Evolutionary conservation across 1,140 invertebrate species (phyloP).

Genomic region (Gonioctena quinquepunctata): DNA sequence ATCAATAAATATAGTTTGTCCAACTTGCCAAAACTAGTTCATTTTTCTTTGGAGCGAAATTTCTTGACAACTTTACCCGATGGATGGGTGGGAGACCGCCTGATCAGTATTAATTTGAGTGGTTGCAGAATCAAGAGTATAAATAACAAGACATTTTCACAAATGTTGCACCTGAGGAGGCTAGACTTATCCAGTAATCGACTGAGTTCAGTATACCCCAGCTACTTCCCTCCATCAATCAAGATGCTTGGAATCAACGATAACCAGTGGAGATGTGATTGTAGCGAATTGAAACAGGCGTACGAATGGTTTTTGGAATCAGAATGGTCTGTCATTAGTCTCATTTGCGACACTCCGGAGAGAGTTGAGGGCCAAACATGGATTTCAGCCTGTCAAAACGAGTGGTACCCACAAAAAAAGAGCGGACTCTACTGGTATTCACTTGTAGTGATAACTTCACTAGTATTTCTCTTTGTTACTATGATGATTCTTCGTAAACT

Average conservation of each 20-base stretch:
- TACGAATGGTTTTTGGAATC: constrained; percentile 63
- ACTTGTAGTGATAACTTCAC: constrained; percentile 60
- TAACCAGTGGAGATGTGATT: constrained; percentile 77
- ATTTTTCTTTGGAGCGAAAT: constrained; percentile 64
- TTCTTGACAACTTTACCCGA: constrained; percentile 62
- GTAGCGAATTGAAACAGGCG: constrained; percentile 62
- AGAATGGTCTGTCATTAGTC: constrained; percentile 59
- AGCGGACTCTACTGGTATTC: constrained; percentile 67
- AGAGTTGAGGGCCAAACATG: constrained; percentile 66
- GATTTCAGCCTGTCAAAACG: constrained; percentile 65
- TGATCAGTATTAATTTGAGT: constrained; percentile 64
- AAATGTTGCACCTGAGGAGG: constrained; percentile 60
- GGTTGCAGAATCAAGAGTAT: constrained; percentile 59
- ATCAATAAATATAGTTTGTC: constrained; percentile 61
- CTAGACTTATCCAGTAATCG: constrained; percentile 70
- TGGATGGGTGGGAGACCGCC: constrained; percentile 59
- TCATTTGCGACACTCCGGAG: constrained; percentile 66
- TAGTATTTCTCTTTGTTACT: constrained; percentile 57
- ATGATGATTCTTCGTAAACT: constrained; percentile 60
- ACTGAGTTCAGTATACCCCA: constrained; percentile 64
- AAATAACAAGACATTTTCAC: constrained; percentile 60
- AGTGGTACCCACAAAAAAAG: constrained; percentile 59
- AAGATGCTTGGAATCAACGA: constrained; percentile 60
- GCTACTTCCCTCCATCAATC: constrained; percentile 64
- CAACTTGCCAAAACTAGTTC: constrained; percentile 59